Percentiles rank a stretch among this genome's conserved stretches.
These are phyloP conservation scores for Pandion haliaetus DNA, from an alignment of 2,113 vertebrate genomes.

Conservation along the genomic window DNA sequence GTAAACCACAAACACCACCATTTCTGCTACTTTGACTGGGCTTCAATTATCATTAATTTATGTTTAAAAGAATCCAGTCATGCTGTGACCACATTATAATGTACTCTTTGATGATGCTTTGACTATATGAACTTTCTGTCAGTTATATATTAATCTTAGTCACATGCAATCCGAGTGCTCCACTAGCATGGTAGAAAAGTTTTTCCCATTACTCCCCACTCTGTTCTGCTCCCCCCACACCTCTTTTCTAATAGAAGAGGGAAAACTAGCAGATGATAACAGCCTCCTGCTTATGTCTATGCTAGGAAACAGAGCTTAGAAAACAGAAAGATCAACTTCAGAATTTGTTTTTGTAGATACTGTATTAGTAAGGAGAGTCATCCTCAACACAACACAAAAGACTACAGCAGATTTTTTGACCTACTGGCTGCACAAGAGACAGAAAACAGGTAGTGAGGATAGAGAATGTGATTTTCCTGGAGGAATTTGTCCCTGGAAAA, in stretches of 20 bases:
- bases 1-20: neutral
- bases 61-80: neutral
- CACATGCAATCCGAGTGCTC: neutral
- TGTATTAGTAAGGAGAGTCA: neutral
- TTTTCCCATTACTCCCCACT: neutral
- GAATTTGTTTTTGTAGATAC: neutral
- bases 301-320: neutral
- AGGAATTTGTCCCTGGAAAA: neutral
- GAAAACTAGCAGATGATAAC: neutral
- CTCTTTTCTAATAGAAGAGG: neutral
- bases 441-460: neutral
- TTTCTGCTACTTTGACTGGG: neutral
- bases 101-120: neutral
- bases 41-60: neutral
- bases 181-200: neutral
- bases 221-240: fast-evolving
- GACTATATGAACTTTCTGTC: neutral
- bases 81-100: neutral
- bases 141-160: neutral
- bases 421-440: neutral
- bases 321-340: neutral
- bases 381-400: neutral
- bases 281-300: neutral
- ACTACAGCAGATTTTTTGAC: neutral
- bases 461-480: neutral